Evolutionary conservation across 2,113 vertebrate species (phyloP).

Genomic region (Anguilla japonica): DNA sequence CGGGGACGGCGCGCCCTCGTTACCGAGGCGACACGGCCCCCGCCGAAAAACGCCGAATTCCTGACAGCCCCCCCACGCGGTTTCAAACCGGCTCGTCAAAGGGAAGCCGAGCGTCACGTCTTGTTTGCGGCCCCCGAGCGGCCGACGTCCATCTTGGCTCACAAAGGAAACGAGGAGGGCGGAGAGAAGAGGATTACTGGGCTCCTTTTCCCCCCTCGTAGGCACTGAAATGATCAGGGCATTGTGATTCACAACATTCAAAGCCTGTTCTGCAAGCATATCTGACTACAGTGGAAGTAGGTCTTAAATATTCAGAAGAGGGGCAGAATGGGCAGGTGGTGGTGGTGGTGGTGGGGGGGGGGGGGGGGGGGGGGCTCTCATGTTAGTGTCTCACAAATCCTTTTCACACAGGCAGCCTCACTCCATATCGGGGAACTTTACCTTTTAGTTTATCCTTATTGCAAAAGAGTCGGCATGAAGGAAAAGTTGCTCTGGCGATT

Average conservation of each 20-base stretch:
- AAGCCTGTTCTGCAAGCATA: background rate
- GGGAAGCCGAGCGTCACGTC: background rate
- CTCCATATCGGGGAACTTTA: no score
- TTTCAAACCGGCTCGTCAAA: background rate
- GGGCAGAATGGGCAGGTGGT: no score
- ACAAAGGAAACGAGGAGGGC: background rate
- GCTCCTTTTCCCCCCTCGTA: background rate
- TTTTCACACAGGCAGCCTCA: no score
- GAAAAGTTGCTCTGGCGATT: no score
- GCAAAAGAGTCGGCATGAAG: no score
- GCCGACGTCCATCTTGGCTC: background rate
- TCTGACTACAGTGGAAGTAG: background rate
- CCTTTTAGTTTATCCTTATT: no score
- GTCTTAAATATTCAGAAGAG: slow-evolving; percentile 1
- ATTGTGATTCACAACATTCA: background rate
- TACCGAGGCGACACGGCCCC: background rate
- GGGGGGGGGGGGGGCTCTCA: background rate
- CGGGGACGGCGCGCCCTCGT: no score
- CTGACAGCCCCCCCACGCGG: background rate
- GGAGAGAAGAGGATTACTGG: background rate
- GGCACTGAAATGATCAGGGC: background rate
- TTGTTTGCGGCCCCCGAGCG: background rate
- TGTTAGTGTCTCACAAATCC: background rate
- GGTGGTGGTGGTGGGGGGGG: background rate
- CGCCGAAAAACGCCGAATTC: background rate